A percentile compares a stretch with the other conserved stretches of the same genome.
Conservation (phyloP, 2,888 invertebrate species). For the Pachliopta kotzebuea region DNA sequence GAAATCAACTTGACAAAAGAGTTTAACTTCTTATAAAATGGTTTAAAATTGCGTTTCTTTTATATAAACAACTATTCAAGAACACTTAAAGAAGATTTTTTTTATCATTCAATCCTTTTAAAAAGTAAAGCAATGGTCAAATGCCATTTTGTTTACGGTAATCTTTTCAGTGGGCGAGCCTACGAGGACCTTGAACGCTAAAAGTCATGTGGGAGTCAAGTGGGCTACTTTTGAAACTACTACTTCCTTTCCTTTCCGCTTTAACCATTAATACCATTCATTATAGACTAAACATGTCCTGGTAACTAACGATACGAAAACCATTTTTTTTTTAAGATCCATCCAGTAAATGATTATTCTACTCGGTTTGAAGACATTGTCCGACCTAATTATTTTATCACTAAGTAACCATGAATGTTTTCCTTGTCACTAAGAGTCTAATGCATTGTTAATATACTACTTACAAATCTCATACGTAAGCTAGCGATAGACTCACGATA, state of each 20-base stretch:
- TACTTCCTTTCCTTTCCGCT: conserved; percentile 16
- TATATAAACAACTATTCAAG: neutral
- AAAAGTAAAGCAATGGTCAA: neutral
- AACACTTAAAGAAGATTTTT: neutral
- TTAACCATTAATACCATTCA: neutral
- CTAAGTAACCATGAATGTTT: conserved; percentile 10
- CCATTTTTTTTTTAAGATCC: too few species aligned
- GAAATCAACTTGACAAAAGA: neutral
- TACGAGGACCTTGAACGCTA: conserved; percentile 41
- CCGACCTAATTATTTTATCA: conserved; percentile 11
- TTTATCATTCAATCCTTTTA: too few species aligned
- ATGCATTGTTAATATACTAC: conserved; percentile 8
- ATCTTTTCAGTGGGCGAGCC: conserved; percentile 40
- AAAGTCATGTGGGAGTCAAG: conserved; percentile 38
- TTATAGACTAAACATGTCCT: too few species aligned
- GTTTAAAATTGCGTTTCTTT: neutral
- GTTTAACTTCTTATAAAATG: neutral
- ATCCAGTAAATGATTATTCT: too few species aligned
- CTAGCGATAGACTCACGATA: conserved; percentile 1
- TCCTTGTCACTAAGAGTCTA: conserved; percentile 9
- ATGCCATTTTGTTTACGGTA: neutral
- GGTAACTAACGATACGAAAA: too few species aligned
- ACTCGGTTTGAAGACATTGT: neutral
- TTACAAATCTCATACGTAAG: conserved; percentile 14
- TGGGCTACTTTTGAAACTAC: conserved; percentile 33